Evolutionary conservation across 2,113 vertebrate species (phyloP).

Genomic region (Eulemur rufifrons): DNA sequence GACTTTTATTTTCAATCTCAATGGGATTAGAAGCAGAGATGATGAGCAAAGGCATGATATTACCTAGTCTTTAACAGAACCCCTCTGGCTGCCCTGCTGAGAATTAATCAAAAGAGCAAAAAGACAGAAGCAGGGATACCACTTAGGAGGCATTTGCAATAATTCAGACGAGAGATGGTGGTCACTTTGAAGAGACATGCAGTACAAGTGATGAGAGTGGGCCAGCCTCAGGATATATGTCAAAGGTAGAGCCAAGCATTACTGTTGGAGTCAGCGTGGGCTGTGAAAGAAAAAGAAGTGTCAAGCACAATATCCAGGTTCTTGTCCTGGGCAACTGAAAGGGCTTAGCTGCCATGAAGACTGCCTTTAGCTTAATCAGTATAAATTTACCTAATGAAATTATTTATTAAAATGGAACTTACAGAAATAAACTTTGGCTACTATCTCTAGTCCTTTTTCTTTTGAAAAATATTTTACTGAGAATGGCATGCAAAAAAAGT

Average conservation of each 20-base stretch:
- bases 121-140: not conserved
- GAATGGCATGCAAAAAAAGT: not conserved
- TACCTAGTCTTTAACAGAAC: not conserved
- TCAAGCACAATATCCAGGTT: not conserved
- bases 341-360: not conserved
- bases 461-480: not conserved
- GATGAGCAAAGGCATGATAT: not conserved
- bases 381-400: not conserved
- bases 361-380: not conserved
- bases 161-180: not conserved
- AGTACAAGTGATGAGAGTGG: not conserved
- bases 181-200: not conserved
- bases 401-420: not conserved
- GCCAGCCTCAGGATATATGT: not conserved
- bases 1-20: no score
- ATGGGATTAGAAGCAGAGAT: not conserved
- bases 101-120: not conserved
- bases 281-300: not conserved
- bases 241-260: not conserved
- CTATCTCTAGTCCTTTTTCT: not conserved
- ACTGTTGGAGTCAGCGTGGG: not conserved
- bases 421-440: not conserved
- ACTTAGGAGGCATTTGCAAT: not conserved
- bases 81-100: not conserved
- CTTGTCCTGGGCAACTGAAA: not conserved